Percentiles rank a stretch among this genome's conserved stretches.
phyloP scores from a whole-genome alignment of 35 echinoderm and acorn worm genomes.

The Nesometra sesokonis region DNA sequence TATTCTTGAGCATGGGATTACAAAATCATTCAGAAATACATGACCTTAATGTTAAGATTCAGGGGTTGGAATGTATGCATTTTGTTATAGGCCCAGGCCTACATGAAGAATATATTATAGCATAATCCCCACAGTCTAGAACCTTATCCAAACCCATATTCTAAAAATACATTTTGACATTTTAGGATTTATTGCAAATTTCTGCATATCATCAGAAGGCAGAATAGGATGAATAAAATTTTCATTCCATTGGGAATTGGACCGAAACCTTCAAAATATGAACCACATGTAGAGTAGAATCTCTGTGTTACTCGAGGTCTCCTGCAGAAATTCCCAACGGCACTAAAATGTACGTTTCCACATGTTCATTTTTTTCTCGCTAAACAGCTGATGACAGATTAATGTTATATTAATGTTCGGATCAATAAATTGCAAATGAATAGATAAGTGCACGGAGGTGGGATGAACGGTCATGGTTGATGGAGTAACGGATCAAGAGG shows the following conservation, averaged over 20 bases:
- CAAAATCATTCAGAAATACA: too few relatives aligned
- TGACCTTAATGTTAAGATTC: too few relatives aligned
- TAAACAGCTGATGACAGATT: not conserved
- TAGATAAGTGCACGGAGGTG: not conserved
- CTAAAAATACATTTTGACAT: too few relatives aligned
- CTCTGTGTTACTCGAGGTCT: not conserved
- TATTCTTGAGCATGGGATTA: too few relatives aligned
- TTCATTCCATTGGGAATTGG: not conserved
- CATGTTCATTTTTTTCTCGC: not conserved
- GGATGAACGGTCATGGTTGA: too few relatives aligned
- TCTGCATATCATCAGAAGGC: not conserved
- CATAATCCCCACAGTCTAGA: too few relatives aligned
- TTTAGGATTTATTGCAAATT: not conserved
- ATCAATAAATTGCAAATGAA: not conserved
- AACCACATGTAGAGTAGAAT: not conserved
- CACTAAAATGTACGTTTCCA: not conserved
- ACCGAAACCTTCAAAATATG: not conserved
- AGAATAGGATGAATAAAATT: not conserved
- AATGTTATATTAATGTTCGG: not conserved
- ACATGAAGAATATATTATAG: too few relatives aligned
- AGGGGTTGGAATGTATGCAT: too few relatives aligned
- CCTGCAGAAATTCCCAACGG: not conserved
- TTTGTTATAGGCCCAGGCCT: too few relatives aligned
- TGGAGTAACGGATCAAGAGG: too few relatives aligned
- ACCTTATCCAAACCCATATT: too few relatives aligned